phyloP scores from a whole-genome alignment of 2,113 vertebrate species.

The Rhinolophus ferrumequinum region DNA sequence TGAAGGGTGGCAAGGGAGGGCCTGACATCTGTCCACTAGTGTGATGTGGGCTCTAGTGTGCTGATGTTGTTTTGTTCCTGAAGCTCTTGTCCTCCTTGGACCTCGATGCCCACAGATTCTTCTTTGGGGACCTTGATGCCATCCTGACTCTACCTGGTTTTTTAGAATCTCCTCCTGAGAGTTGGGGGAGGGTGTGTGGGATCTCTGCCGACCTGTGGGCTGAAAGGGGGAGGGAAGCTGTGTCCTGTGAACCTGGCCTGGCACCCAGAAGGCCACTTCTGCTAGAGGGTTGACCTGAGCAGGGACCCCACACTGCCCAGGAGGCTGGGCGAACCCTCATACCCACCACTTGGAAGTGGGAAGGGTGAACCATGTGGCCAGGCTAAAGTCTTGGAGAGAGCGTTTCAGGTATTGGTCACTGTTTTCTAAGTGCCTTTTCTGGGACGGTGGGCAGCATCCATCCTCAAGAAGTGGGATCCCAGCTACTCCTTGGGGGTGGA shows the following conservation, averaged over 20 bases:
- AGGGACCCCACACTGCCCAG: background rate
- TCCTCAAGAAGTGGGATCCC: background rate
- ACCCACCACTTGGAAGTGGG: background rate
- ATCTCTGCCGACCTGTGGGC: background rate
- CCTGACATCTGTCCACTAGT: background rate
- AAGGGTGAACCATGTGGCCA: background rate
- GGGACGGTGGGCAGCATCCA: background rate
- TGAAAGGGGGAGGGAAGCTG: background rate
- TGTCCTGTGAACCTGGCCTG: background rate
- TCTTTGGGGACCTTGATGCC: background rate
- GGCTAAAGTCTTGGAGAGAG: background rate
- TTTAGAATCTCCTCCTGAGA: constrained; percentile 7
- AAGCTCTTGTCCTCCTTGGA: background rate
- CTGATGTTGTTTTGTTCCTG: background rate
- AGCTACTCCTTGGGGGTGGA: background rate
- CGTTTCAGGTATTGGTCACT: background rate
- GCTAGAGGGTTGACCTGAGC: background rate
- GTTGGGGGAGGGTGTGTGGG: background rate
- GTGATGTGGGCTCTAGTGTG: background rate
- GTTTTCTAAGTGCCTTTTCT: background rate
- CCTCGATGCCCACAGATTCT: background rate
- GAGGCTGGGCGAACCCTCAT: background rate
- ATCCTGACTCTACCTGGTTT: background rate
- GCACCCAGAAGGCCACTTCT: background rate
- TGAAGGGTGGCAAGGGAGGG: background rate